Conservation (phyloP, 2,797 vertebrate species). For the Chelidonichthys spinosus region DNA sequence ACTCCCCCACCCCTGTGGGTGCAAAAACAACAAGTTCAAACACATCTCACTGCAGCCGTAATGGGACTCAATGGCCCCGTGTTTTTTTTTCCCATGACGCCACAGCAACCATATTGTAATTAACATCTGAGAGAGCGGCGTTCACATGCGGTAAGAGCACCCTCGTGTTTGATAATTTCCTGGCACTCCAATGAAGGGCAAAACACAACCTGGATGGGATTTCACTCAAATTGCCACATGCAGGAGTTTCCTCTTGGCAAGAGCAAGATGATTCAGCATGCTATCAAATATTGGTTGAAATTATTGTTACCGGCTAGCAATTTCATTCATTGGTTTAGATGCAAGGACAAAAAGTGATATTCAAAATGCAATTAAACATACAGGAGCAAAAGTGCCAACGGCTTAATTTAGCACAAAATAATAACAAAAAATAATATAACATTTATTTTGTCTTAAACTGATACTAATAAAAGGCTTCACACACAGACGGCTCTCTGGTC, state of each 20-base stretch:
- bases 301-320: conserved; percentile 41
- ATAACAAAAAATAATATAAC: background rate
- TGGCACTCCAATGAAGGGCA: conserved; percentile 34
- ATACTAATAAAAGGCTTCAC: background rate
- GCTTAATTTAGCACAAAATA: background rate
- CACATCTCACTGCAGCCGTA: conserved; percentile 34
- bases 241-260: conserved; percentile 56
- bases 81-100: conserved; percentile 57
- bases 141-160: conserved; percentile 22
- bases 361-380: background rate
- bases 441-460: background rate
- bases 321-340: conserved; percentile 33
- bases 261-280: conserved; percentile 30
- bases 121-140: conserved; percentile 27
- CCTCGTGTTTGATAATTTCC: conserved; percentile 44
- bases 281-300: conserved; percentile 33
- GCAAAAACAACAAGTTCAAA: conserved; percentile 53
- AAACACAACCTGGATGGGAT: conserved; percentile 48
- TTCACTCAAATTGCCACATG: conserved; percentile 47
- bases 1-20: background rate
- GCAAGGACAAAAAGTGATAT: conserved; percentile 4
- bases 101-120: conserved; percentile 35
- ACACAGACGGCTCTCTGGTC: background rate
- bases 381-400: background rate
- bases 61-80: conserved; percentile 17